A percentile compares a stretch with the other conserved stretches of the same genome.
These are phyloP conservation scores for Otolemur garnettii DNA, from an alignment of 2,113 vertebrate species.

Conservation along the genomic window DNA sequence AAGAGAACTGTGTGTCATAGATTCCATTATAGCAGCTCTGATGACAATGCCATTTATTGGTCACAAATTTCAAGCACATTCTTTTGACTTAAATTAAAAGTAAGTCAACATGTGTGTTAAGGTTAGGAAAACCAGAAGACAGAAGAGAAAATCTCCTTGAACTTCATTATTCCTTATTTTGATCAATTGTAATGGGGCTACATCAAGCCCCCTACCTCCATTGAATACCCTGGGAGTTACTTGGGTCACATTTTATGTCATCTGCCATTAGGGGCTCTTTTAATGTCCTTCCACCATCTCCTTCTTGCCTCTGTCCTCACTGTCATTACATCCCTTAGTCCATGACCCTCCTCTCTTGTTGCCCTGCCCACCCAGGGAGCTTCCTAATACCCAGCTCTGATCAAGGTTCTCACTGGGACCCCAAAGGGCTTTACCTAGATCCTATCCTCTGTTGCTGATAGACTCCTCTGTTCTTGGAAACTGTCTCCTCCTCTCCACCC, in stretches of 20 bases:
- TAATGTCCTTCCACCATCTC: no score
- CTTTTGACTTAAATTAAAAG: not conserved
- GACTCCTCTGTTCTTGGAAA: not conserved
- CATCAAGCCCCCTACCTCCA: no score
- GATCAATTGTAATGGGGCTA: not conserved
- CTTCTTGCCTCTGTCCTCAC: not conserved
- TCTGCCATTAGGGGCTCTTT: not conserved
- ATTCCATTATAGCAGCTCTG: not conserved
- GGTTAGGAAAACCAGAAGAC: not conserved
- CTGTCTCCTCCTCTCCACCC: not conserved
- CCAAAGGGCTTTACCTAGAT: not conserved
- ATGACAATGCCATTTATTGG: not conserved
- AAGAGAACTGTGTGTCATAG: not conserved
- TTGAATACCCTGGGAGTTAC: no score
- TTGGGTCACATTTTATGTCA: not conserved
- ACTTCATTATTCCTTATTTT: not conserved
- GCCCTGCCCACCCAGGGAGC: not conserved
- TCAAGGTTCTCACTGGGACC: not conserved
- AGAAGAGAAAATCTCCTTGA: not conserved
- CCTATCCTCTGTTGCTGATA: not conserved
- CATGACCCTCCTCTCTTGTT: not conserved
- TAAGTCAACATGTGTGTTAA: not conserved
- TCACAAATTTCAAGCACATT: not conserved
- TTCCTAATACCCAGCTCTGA: not conserved
- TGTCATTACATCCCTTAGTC: not conserved